Percentiles rank a stretch among this genome's conserved stretches.
Conservation (phyloP, 1,140 invertebrate species). For the Glomeris maerens region DNA sequence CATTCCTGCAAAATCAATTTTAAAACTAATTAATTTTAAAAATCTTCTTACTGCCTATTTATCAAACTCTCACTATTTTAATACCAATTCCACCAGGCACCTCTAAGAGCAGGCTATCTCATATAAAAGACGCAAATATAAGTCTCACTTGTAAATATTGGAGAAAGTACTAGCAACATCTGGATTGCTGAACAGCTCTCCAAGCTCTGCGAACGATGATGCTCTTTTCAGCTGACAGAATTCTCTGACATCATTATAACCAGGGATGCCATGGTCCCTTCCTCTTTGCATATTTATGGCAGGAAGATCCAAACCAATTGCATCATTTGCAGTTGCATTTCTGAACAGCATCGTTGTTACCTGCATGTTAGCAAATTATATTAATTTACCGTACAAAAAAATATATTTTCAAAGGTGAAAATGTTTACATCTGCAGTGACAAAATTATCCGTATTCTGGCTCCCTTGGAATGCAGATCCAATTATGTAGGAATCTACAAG, state of each 20-base stretch:
- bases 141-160: slow-evolving; percentile 31
- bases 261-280: slow-evolving; percentile 27
- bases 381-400: background rate
- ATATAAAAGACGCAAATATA: slow-evolving; percentile 34
- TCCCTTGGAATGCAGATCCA: background rate
- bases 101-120: slow-evolving; percentile 39
- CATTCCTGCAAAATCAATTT: background rate
- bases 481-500: background rate
- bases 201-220: slow-evolving; percentile 14
- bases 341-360: slow-evolving; percentile 91
- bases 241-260: slow-evolving; percentile 19
- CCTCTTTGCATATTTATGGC: slow-evolving; percentile 31
- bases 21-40: no score
- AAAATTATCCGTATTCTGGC: background rate
- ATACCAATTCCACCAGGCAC: slow-evolving; percentile 39
- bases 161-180: slow-evolving; percentile 17
- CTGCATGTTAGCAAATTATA: slow-evolving; percentile 23
- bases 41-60: no score
- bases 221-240: slow-evolving; percentile 14
- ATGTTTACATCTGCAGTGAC: background rate
- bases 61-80: slow-evolving; percentile 40
- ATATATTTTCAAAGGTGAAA: slow-evolving; percentile 1
- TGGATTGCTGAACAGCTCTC: slow-evolving; percentile 17
- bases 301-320: slow-evolving; percentile 26
- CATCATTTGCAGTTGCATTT: slow-evolving; percentile 63